Base-by-base conservation (phyloP, 1,140 invertebrate genomes). In the Papilio machaon region DNA sequence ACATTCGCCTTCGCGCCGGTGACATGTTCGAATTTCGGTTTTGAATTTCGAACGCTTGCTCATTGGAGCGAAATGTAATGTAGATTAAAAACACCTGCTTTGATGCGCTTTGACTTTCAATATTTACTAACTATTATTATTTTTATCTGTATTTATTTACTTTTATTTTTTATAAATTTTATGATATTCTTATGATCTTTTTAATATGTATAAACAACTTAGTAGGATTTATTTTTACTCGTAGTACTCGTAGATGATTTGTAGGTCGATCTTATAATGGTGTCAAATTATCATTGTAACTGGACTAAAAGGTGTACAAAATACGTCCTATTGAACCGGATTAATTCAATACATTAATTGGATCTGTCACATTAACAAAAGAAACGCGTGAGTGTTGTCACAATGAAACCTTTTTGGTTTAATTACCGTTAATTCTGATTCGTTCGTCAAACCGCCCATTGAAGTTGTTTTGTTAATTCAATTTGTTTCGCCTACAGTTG, bases 1-100 rank as follows among this genome's bases (percentile, higher is more conserved):
- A 88, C 89, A 89, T 89, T 86, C 84, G 84, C 80, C 81, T 88
- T 88, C 85, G 85, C 87, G 86, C 88, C 85, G 79, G 79, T 83
- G 85, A 82, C 81, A 58, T 81, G 84, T 88, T 89, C 83, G 85
- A 86, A 87, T 85, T 89, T 79, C 77, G 77, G 77, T 79, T 79
- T 89, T 84, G 85, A 87, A 86, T 84, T 87, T 86, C 67, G 80
- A 84, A 81, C 47, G 79, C 19, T 43, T 43, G 76, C 35, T 58
- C 77, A 47, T n/a, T 79, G 54, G 46, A 64, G 77, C 46, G 77
- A 79, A 79, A 79, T 60, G 58, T 47, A 30, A 79, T 64, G 77
- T 38, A 79, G 77, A 67, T 79, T 79, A 79, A 79, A 79, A 79
- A 46, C 77, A 79, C 77, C 77, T 79, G 77, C 58, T 79, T 79